Base-by-base conservation (phyloP, 92 coral and sea anemone genomes). In the Heliopora coerulea region DNA sequence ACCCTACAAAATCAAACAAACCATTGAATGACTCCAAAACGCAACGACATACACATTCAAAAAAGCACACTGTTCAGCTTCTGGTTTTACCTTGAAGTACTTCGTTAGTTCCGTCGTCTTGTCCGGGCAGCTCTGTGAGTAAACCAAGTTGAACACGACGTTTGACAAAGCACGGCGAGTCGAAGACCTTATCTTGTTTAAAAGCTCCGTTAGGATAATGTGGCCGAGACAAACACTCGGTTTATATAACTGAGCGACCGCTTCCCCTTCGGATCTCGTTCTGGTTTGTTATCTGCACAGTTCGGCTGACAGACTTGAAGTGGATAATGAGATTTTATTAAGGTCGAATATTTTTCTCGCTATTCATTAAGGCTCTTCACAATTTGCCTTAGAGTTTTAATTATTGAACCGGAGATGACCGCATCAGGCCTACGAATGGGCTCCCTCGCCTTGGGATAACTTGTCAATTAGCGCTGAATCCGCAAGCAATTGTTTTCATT, bases 251-350 rank as follows among this genome's bases (percentile, higher is more conserved):
- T 13, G 61, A 56, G 61, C 17, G 14, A 28, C 9, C 58, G 58
- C 15, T 2, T 46, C 2, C 3, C 52, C 52, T 15, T n/a, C 3
- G n/a, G 3, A 2, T 46, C 33, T 29, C 30, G 14, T 23, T 3
- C 13, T 23, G 7, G 3, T 31, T 56, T 31, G 61, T 56, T 56
- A 56, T 56, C 61, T 56, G 44, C 68, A 33, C 63, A 29, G 23
- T 19, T 48, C 49, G 62, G 27, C 42, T 70, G 77, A 52, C 77
- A 70, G 12, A 25, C 35, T 12, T 70, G 48, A 54, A 70, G 77
- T 52, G 62, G 62, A 31, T 70, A 70, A 70, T 70, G 56, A 26
- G 77, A 49, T 70, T 67, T 70, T 70, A 70, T 70, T 70, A 70
- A 70, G 29, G 54, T 70, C 77, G 63, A 35, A 70, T 70, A 32